phyloP scores from a whole-genome alignment of 2,113 vertebrate species.

The Myotis lucifugus region DNA sequence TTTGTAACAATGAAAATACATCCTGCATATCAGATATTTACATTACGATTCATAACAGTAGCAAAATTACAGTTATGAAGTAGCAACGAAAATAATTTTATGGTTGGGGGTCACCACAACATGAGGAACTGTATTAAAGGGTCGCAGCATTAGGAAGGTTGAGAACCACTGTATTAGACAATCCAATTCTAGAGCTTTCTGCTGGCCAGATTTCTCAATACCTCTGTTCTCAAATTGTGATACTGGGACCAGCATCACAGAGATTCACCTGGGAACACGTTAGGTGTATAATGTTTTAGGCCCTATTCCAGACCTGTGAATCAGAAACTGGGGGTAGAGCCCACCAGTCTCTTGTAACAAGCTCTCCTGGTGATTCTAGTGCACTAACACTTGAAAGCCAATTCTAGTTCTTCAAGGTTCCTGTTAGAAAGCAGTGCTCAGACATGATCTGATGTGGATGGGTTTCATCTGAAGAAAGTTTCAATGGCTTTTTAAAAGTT shows the following conservation, averaged over 20 bases:
- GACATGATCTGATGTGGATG: not conserved
- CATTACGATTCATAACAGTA: too few species aligned
- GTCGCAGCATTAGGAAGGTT: too few species aligned
- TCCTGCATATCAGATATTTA: too few species aligned
- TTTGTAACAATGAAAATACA: too few species aligned
- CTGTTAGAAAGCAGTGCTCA: not conserved
- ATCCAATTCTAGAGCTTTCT: slow-evolving; percentile 26
- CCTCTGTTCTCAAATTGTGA: not conserved
- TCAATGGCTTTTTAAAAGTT: slow-evolving; percentile 10
- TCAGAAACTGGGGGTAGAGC: not conserved
- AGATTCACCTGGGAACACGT: not conserved
- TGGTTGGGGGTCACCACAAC: too few species aligned
- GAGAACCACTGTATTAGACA: not conserved
- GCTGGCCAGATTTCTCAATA: not conserved
- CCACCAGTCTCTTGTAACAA: not conserved
- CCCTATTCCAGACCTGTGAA: not conserved
- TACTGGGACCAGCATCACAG: not conserved
- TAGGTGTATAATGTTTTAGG: not conserved
- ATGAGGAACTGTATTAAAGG: too few species aligned
- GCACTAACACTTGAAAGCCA: not conserved
- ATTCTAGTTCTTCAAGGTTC: not conserved
- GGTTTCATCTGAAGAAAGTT: slow-evolving; percentile 16
- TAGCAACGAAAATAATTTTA: too few species aligned
- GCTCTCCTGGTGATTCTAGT: not conserved
- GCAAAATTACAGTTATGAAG: too few species aligned